Percentiles rank a stretch among this genome's conserved stretches.
Evolutionary conservation across 2,888 invertebrate genomes (phyloP).

Genomic region (Adineta ricciae): DNA sequence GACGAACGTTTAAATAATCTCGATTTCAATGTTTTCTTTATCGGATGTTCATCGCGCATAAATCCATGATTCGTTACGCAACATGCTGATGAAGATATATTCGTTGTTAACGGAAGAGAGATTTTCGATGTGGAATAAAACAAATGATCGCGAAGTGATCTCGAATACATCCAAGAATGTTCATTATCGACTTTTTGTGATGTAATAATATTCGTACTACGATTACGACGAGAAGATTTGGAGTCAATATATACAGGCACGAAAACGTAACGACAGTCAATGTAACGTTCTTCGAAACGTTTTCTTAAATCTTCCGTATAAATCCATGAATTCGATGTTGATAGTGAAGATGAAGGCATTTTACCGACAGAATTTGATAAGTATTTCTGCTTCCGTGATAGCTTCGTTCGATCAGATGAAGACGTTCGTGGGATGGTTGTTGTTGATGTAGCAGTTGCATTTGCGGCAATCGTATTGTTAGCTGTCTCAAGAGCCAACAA

Average conservation of each 20-base stretch:
- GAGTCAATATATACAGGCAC: slow-evolving; percentile 4
- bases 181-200: neutral
- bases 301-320: slow-evolving; percentile 19
- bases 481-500: slow-evolving; percentile 1
- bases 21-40: neutral
- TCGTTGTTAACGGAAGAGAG: neutral
- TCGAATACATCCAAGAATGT: slow-evolving; percentile 11
- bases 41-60: neutral
- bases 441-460: neutral
- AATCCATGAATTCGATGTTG: slow-evolving; percentile 22
- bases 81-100: neutral
- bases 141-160: slow-evolving; percentile 4
- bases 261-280: neutral
- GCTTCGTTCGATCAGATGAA: neutral
- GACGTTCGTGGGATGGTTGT: neutral
- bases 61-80: neutral
- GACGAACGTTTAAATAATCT: neutral
- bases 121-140: neutral
- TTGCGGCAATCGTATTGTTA: neutral
- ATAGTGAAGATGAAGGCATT: neutral
- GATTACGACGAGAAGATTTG: neutral
- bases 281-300: slow-evolving; percentile 18
- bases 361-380: neutral
- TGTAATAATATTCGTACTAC: neutral
- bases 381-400: neutral